phyloP scores from a whole-genome alignment of 2,888 invertebrate species.

The Gastrophysa polygoni region DNA sequence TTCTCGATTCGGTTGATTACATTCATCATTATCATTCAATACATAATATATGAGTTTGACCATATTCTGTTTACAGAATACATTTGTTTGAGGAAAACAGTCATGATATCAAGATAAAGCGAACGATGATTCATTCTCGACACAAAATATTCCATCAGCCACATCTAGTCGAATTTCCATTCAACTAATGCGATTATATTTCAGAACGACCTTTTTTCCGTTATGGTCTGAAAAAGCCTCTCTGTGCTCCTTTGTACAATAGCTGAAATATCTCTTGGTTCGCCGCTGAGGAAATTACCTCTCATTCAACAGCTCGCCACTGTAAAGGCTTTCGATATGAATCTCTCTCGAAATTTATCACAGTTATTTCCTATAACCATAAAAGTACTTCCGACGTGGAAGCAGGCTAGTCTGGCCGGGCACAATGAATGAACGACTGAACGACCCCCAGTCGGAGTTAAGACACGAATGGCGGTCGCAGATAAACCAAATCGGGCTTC shows the following conservation, averaged over 20 bases:
- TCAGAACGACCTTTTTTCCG: too few species aligned
- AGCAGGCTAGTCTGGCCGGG: conserved; percentile 18
- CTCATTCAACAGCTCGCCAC: background rate
- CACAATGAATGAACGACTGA: conserved; percentile 3
- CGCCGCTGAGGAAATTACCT: background rate
- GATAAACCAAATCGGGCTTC: conserved; percentile 57
- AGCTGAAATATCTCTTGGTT: background rate
- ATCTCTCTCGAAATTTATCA: conserved; percentile 24
- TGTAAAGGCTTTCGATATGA: background rate
- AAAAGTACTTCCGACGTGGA: conserved; percentile 24
- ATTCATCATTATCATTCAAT: too few species aligned
- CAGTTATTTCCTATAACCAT: conserved; percentile 23
- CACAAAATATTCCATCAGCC: too few species aligned
- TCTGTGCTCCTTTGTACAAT: background rate
- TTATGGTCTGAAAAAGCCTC: background rate
- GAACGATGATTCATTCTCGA: too few species aligned
- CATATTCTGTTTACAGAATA: too few species aligned
- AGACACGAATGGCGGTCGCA: conserved; percentile 43
- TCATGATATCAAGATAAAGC: too few species aligned
- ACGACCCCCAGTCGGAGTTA: background rate
- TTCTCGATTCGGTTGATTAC: too few species aligned
- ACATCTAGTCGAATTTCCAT: too few species aligned
- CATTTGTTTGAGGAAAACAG: too few species aligned
- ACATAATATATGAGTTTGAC: too few species aligned
- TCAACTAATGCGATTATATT: too few species aligned